Conservation (phyloP, 1,140 invertebrate species). For the Thaumetopoea pityocampa region DNA sequence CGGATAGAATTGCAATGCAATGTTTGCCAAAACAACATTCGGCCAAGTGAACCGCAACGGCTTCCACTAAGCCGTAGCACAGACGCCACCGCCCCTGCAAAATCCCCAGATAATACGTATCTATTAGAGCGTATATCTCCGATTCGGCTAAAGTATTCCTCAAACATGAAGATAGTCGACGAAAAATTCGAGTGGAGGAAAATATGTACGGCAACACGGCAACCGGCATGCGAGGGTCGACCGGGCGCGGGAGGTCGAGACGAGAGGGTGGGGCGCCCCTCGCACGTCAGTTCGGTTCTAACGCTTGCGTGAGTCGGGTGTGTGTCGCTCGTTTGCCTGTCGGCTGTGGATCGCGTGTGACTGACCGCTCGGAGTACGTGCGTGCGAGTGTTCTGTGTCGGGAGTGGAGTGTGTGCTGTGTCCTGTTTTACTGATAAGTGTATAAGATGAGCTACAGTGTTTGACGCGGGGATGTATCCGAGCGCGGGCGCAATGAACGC, state of each 20-base stretch:
- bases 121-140: slow-evolving; percentile 70
- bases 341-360: slow-evolving; percentile 46
- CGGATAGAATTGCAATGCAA: slow-evolving; percentile 19
- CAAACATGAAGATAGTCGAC: slow-evolving; percentile 71
- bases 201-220: slow-evolving; percentile 64
- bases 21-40: slow-evolving; percentile 22
- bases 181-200: slow-evolving; percentile 74
- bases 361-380: slow-evolving; percentile 45
- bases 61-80: slow-evolving; percentile 31
- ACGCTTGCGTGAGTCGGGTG: slow-evolving; percentile 32
- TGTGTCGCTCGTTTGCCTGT: slow-evolving; percentile 21
- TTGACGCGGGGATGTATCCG: slow-evolving; percentile 73
- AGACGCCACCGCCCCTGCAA: slow-evolving; percentile 40
- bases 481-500: slow-evolving; percentile 75
- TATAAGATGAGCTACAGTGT: slow-evolving; percentile 58
- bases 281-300: slow-evolving; percentile 48
- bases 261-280: slow-evolving; percentile 37
- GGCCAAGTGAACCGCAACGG: slow-evolving; percentile 18
- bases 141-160: slow-evolving; percentile 70
- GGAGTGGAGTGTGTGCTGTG: slow-evolving; percentile 63
- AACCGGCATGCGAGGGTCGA: slow-evolving; percentile 56
- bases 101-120: slow-evolving; percentile 67
- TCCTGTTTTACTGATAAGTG: slow-evolving; percentile 45
- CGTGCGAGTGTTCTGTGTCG: slow-evolving; percentile 50
- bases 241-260: slow-evolving; percentile 30